Conservation (phyloP, 1,140 invertebrate genomes). For the Bombus consobrinus region DNA sequence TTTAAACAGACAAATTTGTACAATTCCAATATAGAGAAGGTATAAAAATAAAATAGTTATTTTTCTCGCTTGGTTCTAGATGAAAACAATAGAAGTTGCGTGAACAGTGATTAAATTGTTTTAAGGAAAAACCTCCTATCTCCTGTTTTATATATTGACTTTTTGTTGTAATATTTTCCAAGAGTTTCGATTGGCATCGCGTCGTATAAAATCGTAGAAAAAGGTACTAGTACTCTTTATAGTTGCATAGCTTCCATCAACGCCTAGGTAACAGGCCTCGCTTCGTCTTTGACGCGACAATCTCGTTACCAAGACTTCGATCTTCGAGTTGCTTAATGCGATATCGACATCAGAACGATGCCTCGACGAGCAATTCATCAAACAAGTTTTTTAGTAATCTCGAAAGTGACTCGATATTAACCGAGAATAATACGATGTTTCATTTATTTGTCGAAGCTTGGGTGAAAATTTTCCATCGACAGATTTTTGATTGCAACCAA, state of each 20-base stretch:
- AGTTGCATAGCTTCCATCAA: neutral
- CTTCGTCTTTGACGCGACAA: constrained; percentile 34
- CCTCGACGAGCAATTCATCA: neutral
- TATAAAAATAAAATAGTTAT: neutral
- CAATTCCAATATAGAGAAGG: neutral
- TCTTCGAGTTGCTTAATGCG: constrained; percentile 10
- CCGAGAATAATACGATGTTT: neutral
- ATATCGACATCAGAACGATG: constrained; percentile 9
- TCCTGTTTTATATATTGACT: neutral
- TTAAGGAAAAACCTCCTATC: neutral
- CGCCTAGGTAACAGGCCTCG: neutral
- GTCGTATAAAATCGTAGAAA: neutral
- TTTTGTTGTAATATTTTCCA: neutral
- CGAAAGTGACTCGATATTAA: neutral
- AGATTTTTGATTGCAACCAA: too few relatives aligned
- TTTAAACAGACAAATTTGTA: neutral
- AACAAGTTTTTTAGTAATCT: neutral
- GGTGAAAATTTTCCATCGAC: neutral
- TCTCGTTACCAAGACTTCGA: constrained; percentile 35
- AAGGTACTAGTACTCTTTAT: neutral
- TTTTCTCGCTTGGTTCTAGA: neutral
- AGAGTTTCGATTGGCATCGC: neutral
- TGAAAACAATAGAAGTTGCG: neutral
- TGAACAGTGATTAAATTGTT: neutral
- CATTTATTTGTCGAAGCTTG: neutral